Conservation (phyloP, 2,888 invertebrate species). For the Melanargia galathea region DNA sequence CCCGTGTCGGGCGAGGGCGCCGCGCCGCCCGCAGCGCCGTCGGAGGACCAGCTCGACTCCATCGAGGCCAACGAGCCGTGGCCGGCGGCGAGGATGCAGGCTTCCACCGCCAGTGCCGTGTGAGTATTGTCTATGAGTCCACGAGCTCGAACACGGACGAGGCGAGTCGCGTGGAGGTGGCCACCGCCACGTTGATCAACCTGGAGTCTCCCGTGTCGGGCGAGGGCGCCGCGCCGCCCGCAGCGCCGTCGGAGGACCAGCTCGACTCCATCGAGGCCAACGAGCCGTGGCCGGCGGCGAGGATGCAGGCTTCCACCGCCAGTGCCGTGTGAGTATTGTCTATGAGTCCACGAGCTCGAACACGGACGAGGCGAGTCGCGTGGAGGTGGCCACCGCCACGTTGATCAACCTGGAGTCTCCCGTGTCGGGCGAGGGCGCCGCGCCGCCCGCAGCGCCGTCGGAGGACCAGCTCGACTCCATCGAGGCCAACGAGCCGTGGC, state of each 20-base stretch:
- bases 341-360: not conserved
- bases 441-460: constrained; percentile 44
- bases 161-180: constrained; percentile 64
- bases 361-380: constrained; percentile 60
- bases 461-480: constrained; percentile 76
- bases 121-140: constrained; percentile 57
- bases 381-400: constrained; percentile 71
- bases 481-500: constrained; percentile 72
- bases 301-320: constrained; percentile 65
- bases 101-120: constrained; percentile 66
- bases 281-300: constrained; percentile 67
- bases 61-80: constrained; percentile 73
- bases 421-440: constrained; percentile 46
- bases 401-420: constrained; percentile 75
- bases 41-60: constrained; percentile 72
- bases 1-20: constrained; percentile 54
- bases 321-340: constrained; percentile 63
- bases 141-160: constrained; percentile 71
- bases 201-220: constrained; percentile 66
- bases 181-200: constrained; percentile 71
- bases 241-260: constrained; percentile 60
- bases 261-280: constrained; percentile 74
- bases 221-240: constrained; percentile 43
- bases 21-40: constrained; percentile 43
- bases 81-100: constrained; percentile 66